Base-by-base conservation (phyloP, 2,888 invertebrate genomes). In the Cremastinae sp. region DNA sequence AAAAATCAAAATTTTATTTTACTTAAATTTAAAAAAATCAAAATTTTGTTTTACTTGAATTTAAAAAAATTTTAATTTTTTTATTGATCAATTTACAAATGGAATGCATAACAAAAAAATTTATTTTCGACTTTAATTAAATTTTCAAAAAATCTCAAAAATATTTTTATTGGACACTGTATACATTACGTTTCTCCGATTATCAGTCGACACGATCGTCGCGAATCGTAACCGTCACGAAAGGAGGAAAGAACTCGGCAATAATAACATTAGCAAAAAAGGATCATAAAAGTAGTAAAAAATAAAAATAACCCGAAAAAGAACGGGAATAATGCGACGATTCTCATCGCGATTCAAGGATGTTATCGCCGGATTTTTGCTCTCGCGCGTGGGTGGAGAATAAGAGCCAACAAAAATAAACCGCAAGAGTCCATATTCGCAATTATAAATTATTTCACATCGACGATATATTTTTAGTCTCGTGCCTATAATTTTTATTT, bases 311-410 rank as follows among this genome's bases (percentile, higher is more conserved):
- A 22, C 16, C 20, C 51, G 1, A 7, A 16, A n/a, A n/a, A 47
- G 20, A 56, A 9, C 10, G 3, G 22, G 47, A 49, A 37, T 35
- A 39, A 58, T 12, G 5, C n/a, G 37, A 59, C 51, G 49, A 59
- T 62, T 41, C 53, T 61, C 66, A 55, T 66, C 74, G 47, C 68
- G 74, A 74, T 61, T 74, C 61, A 68, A 68, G 68, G 47, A 68
- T 68, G 55, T 62, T 59, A 72, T 65, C 56, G 53, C 43, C 49
- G 1, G 8, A 43, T 9, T 20, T 22, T 49, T 45, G 41, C 39
- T 45, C 49, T 16, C 35, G 41, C 22, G 68, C 68, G 68, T 74
- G 68, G 74, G 74, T 68, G 72, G 68, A 68, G 49, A 68, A 74
- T 68, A 74, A 66, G 66, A 68, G 61, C 62, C 28, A 5, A 28